Base-by-base conservation (phyloP, 2,888 invertebrate species). In the Philereme vetulata region DNA sequence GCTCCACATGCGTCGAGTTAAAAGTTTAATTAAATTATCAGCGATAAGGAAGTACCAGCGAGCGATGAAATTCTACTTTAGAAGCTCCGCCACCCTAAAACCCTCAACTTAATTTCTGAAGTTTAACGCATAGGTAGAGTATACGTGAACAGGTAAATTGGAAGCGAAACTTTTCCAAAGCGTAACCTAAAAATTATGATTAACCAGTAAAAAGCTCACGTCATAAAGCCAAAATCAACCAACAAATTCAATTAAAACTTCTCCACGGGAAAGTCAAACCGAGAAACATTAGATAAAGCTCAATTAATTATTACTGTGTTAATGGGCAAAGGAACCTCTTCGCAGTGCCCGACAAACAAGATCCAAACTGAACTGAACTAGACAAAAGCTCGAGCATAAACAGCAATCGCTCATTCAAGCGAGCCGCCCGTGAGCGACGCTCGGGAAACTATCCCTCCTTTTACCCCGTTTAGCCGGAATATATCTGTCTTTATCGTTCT, bases 241-340 rank as follows among this genome's bases (percentile, higher is more conserved):
- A 82, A 76, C 85, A 82, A 86, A 87, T 90, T 89, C 87, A 90
- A 90, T 90, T 90, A 90, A 90, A 91, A 91, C 80, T 91, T 91
- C 79, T 68, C 77, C 67, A 74, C 79, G 78, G 77, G 82, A 86
- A 86, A 88, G 82, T 83, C 81, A 81, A 85, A 78, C 84, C 81
- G 76, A 76, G 72, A 76, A 82, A 80, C 84, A 82, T 86, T 84
- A 88, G 84, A 87, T 82, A 83, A 84, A 85, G 80, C 84, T 80
- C 83, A 79, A 89, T 89, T 88, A 86, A 90, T 90, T 88, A 90
- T 89, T 86, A 86, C 77, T 81, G 77, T 75, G 78, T 78, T 82
- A 84, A 85, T 86, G 80, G 82, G 84, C 86, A 90, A 88, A 86
- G 82, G 82, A 81, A 81, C 78, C 82, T 85, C 83, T 83, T 81